Evolutionary conservation across 2,888 invertebrate genomes (phyloP), one percentile per base, ranked within the genome.

Genomic region (Harpagoxenus sublaevis): DNA sequence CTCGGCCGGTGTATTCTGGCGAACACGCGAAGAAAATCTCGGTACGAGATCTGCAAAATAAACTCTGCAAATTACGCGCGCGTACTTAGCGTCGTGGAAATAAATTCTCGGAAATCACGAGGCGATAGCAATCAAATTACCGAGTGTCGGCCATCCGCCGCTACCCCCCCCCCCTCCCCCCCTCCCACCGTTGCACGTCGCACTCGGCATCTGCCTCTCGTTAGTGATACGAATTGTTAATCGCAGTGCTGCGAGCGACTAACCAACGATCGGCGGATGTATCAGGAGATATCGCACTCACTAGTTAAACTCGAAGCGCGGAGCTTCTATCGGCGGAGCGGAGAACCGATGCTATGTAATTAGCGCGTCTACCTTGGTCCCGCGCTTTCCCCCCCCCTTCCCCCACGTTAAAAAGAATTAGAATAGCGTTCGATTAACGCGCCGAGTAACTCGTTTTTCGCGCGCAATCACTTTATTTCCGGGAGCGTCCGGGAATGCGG

Each of bases 381-480:
- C 63, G 55, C 10, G 55, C 45, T 15, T 8, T 18, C 28, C 45
- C 62, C 45, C 62, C 60, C 60, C 63, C 77, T 8, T 39, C 15
- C 8, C 15, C 18, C 71, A 39, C 71, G 65, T 28, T 45, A 48
- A 77, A 68, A 63, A n/a, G 57, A 68, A 79, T 51, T 62, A 79
- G 66, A 84, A 84, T 83, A 63, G 48, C 85, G 68, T 74, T 74
- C 83, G 70, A 74, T 83, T 73, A 77, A 42, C 71, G 66, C 71
- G 55, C 60, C 68, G 53, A 42, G 74, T 48, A 74, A 84, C 66
- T 66, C 62, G 63, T 57, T 74, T 70, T 74, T 82, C 75, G 60
- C 73, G 77, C 73, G n/a, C 75, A 63, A 85, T 89, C 74, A 86
- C 83, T 83, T 83, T 73, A 83, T 89, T 89, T 85, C 88, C 85